Evolutionary conservation across 2,113 vertebrate species (phyloP).

Genomic region (Salvator merianae): DNA sequence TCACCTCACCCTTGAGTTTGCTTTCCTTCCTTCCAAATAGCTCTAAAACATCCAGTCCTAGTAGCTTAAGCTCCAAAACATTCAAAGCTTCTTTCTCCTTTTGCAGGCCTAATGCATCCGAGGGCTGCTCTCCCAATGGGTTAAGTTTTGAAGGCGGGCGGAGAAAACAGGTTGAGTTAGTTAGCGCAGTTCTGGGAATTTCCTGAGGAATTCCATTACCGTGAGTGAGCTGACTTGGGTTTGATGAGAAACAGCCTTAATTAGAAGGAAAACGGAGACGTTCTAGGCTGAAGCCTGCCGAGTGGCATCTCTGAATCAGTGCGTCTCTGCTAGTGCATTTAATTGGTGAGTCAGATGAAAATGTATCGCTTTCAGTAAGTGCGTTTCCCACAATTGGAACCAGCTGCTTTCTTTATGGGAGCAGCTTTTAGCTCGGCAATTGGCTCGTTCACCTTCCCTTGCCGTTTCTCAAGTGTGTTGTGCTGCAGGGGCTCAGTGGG

Average conservation of each 20-base stretch:
- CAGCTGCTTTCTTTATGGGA: constrained; percentile 30
- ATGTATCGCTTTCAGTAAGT: constrained; percentile 35
- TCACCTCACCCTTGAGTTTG: too few relatives aligned
- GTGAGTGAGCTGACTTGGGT: constrained; percentile 40
- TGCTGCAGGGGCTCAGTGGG: neutral
- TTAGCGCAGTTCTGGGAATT: constrained; percentile 56
- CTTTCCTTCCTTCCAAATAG: too few relatives aligned
- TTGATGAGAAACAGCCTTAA: constrained; percentile 51
- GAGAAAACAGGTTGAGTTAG: constrained; percentile 43
- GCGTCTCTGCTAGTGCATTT: constrained; percentile 11
- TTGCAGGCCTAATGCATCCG: fast-evolving
- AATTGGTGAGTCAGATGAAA: constrained; percentile 50
- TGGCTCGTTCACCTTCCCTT: neutral
- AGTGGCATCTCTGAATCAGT: constrained; percentile 36
- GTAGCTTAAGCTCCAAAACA: neutral
- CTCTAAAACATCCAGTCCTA: too few relatives aligned
- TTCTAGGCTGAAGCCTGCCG: constrained; percentile 33
- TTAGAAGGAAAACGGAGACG: constrained; percentile 40
- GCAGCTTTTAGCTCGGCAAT: constrained; percentile 5
- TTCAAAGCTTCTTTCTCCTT: neutral
- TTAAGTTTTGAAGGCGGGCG: constrained; percentile 23
- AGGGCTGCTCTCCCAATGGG: neutral
- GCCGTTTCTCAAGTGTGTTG: neutral
- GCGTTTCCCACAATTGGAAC: constrained; percentile 48
- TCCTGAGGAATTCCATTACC: constrained; percentile 59